phyloP scores from a whole-genome alignment of 2,888 invertebrate species.

The Emmelina monodactyla region DNA sequence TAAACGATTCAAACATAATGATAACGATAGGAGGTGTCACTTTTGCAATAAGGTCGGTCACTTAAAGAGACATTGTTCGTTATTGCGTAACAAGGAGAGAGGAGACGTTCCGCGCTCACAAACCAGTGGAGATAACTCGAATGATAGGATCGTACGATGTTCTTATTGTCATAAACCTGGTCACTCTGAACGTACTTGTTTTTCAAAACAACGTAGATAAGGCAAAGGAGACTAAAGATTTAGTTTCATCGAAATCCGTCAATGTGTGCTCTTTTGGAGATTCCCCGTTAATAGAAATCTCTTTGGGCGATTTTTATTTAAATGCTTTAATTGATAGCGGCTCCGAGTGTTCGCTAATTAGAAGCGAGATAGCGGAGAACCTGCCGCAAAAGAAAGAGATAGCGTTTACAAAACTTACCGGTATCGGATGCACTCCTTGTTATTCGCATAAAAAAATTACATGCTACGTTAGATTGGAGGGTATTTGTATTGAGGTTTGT shows the following conservation, averaged over 20 bases:
- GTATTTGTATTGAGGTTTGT: background rate
- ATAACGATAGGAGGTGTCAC: background rate
- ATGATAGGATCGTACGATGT: background rate
- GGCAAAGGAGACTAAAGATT: background rate
- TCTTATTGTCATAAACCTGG: conserved; percentile 2
- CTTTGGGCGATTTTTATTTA: too few relatives aligned
- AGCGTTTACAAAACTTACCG: too few relatives aligned
- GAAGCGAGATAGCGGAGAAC: background rate
- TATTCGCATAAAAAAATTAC: background rate
- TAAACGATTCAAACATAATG: background rate
- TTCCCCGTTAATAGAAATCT: too few relatives aligned
- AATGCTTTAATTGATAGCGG: background rate
- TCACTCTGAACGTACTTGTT: background rate
- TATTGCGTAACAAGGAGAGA: background rate
- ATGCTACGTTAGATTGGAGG: background rate
- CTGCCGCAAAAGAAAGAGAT: too few relatives aligned
- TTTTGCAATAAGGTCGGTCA: conserved; percentile 1
- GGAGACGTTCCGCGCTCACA: background rate
- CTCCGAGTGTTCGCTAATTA: background rate
- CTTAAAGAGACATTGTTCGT: background rate
- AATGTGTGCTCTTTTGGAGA: too few relatives aligned
- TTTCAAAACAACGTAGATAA: background rate
- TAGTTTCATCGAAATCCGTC: background rate
- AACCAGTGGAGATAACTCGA: background rate
- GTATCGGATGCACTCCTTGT: background rate